Percentiles rank a stretch among this genome's conserved stretches.
phyloP scores from a whole-genome alignment of 2,888 invertebrate species.

The Eristalis pertinax region DNA sequence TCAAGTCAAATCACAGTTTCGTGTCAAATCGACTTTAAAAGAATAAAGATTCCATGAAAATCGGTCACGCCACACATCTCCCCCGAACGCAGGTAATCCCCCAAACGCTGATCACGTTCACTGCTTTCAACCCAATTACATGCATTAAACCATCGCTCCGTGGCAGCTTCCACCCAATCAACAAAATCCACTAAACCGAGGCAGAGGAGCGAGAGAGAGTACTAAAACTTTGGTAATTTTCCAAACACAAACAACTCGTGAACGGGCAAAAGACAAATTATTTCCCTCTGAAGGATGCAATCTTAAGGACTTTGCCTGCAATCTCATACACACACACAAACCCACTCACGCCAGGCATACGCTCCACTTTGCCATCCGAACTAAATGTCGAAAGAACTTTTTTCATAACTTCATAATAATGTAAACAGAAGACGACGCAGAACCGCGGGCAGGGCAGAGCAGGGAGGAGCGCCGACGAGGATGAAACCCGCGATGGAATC shows the following conservation, averaged over 20 bases:
- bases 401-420: slow-evolving; percentile 60
- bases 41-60: not conserved
- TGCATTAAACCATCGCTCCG: not conserved
- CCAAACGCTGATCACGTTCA: slow-evolving; percentile 7
- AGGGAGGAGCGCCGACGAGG: not conserved
- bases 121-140: slow-evolving; percentile 39
- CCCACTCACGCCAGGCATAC: not conserved
- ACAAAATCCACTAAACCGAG: not conserved
- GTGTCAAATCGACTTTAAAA: not conserved
- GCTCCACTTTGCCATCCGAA: slow-evolving; percentile 6
- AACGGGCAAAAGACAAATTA: slow-evolving; percentile 53
- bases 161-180: not conserved
- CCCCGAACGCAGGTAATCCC: not conserved
- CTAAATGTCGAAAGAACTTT: slow-evolving; percentile 47
- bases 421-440: slow-evolving; percentile 41
- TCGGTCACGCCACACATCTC: not conserved
- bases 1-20: not conserved
- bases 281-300: slow-evolving; percentile 49
- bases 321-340: not conserved
- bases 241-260: slow-evolving; percentile 51
- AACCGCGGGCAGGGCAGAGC: not conserved
- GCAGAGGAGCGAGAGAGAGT: not conserved
- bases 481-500: slow-evolving; percentile 39
- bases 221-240: slow-evolving; percentile 43
- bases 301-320: slow-evolving; percentile 44